Evolutionary conservation across 1,140 invertebrate species (phyloP).

Genomic region (Eulimnadia texana): DNA sequence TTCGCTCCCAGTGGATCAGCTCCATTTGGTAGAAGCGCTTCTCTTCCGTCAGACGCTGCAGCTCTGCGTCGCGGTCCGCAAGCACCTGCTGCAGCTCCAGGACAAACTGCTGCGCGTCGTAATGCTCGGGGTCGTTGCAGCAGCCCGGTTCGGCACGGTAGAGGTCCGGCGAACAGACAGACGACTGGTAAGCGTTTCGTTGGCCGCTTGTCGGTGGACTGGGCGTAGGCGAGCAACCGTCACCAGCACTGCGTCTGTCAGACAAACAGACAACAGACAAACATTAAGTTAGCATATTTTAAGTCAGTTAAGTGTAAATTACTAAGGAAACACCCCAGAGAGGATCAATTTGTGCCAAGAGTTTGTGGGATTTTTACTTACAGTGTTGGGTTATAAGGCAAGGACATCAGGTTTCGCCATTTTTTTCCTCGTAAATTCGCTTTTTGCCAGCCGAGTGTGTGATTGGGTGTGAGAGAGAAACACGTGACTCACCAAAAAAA

Average conservation of each 20-base stretch:
- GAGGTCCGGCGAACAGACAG: background rate
- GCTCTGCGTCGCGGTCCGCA: conserved; percentile 38
- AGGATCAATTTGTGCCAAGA: too few relatives aligned
- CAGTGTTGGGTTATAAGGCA: too few relatives aligned
- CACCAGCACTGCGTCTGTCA: conserved; percentile 13
- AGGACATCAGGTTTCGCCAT: too few relatives aligned
- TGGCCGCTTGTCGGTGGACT: conserved; percentile 6
- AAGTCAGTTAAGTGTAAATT: too few relatives aligned
- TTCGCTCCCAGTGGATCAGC: conserved; percentile 20
- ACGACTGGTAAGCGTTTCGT: background rate
- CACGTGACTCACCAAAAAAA: too few relatives aligned
- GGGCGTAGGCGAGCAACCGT: conserved; percentile 16
- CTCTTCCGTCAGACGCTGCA: conserved; percentile 37
- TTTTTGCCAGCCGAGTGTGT: too few relatives aligned
- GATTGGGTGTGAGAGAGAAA: too few relatives aligned
- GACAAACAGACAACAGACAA: background rate
- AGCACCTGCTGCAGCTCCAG: conserved; percentile 35
- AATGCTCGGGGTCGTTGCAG: conserved; percentile 15
- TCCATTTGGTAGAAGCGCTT: conserved; percentile 25
- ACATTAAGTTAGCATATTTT: too few relatives aligned
- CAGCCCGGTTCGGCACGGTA: background rate
- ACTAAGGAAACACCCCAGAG: too few relatives aligned
- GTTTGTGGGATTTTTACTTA: too few relatives aligned
- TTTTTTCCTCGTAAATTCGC: too few relatives aligned
- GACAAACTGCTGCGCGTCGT: conserved; percentile 28